Conservation (phyloP, 1,140 invertebrate genomes). For the Centruroides sculpturatus region DNA sequence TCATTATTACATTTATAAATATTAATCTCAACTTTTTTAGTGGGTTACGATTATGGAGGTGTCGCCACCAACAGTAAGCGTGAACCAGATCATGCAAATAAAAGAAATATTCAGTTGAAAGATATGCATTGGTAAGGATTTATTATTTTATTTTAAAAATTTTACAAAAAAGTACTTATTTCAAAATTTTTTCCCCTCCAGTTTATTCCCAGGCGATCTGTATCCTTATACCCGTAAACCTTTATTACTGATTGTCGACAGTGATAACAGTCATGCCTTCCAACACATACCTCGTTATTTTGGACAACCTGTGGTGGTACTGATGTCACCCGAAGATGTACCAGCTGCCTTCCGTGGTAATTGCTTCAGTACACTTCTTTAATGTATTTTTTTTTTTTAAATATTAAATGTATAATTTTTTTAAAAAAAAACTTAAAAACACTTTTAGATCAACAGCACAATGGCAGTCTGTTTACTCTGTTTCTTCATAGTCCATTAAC, state of each 20-base stretch:
- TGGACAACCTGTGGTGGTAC: conserved; percentile 82
- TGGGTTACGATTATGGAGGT: conserved; percentile 84
- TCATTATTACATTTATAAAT: too few species aligned
- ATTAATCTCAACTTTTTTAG: too few species aligned
- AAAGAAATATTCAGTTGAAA: conserved; percentile 48
- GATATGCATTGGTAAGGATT: conserved; percentile 51
- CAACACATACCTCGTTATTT: conserved; percentile 83
- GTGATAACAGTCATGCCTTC: conserved; percentile 88
- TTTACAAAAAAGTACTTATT: background rate
- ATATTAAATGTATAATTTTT: background rate
- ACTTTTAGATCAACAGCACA: conserved; percentile 63
- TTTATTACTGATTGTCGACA: conserved; percentile 85
- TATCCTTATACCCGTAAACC: conserved; percentile 83
- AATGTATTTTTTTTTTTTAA: background rate
- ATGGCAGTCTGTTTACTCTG: conserved; percentile 85
- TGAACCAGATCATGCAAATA: conserved; percentile 46
- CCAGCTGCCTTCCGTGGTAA: conserved; percentile 67
- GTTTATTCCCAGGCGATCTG: conserved; percentile 80
- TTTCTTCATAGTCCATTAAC: conserved; percentile 88
- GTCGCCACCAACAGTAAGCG: conserved; percentile 71
- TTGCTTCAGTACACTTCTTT: background rate
- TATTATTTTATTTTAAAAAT: conserved; percentile 8
- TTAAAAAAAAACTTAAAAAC: background rate
- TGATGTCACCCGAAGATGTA: conserved; percentile 85
- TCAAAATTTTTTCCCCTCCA: conserved; percentile 23